Evolutionary conservation across 2,797 vertebrate species (phyloP).

Genomic region (Muscicapa comitata): DNA sequence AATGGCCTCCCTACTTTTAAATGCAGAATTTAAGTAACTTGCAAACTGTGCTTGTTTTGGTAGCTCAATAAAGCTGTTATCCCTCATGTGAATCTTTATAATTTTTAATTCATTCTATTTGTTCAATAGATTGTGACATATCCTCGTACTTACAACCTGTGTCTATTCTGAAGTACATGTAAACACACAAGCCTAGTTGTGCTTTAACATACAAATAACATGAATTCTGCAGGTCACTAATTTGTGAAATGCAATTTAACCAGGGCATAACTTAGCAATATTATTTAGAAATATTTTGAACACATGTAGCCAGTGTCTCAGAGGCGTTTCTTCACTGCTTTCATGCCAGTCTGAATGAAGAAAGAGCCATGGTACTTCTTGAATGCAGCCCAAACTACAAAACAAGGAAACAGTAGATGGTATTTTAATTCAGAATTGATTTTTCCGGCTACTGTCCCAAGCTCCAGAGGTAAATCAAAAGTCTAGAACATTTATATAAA

Average conservation of each 20-base stretch:
- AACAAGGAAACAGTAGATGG: background rate
- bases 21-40: background rate
- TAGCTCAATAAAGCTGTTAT: background rate
- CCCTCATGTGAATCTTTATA: background rate
- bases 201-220: background rate
- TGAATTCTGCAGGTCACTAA: background rate
- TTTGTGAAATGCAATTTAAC: background rate
- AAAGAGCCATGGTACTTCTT: background rate
- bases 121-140: background rate
- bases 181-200: background rate
- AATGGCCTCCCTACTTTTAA: background rate
- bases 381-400: fast-evolving
- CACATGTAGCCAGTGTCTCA: background rate
- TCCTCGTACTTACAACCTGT: background rate
- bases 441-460: background rate
- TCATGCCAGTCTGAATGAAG: background rate
- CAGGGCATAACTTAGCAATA: background rate
- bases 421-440: background rate
- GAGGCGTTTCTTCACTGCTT: background rate
- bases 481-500: background rate
- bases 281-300: background rate
- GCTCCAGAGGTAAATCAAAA: background rate
- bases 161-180: background rate
- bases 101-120: background rate
- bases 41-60: background rate